These are phyloP conservation scores for Chymomyza caudatula DNA, from an alignment of 2,888 invertebrate genomes.

Conservation along the genomic window DNA sequence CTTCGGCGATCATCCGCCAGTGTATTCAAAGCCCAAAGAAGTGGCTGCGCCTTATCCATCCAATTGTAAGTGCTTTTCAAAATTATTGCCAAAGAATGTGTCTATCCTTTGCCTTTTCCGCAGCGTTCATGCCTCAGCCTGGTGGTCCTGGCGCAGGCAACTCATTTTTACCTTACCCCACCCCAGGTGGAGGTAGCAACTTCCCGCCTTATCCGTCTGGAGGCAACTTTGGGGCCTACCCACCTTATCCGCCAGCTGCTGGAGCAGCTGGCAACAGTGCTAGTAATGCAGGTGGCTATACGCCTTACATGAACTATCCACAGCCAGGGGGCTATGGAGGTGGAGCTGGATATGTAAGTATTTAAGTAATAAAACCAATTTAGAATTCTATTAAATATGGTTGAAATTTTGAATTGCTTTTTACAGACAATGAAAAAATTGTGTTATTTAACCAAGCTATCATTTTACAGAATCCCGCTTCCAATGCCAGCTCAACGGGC, in stretches of 20 bases:
- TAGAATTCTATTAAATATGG: no score
- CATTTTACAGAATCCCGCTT: constrained; percentile 67
- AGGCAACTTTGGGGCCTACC: constrained; percentile 76
- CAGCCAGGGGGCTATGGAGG: constrained; percentile 56
- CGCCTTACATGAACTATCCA: constrained; percentile 79
- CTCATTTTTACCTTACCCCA: constrained; percentile 81
- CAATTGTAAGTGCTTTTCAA: constrained; percentile 56
- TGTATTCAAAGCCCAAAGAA: constrained; percentile 86
- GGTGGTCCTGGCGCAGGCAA: constrained; percentile 54
- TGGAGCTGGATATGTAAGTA: constrained; percentile 64
- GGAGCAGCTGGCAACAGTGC: constrained; percentile 51
- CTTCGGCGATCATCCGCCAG: constrained; percentile 97
- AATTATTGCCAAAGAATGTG: neutral
- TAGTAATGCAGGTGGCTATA: constrained; percentile 78
- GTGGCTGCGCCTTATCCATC: constrained; percentile 80
- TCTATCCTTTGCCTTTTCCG: neutral
- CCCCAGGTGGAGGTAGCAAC: constrained; percentile 72
- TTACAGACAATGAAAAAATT: no score
- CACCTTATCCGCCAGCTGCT: constrained; percentile 67
- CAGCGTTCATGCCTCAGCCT: constrained; percentile 79
- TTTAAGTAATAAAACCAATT: neutral
- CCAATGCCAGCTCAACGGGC: constrained; percentile 81
- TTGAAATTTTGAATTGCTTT: no score
- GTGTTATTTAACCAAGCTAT: no score
- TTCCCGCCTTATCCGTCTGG: constrained; percentile 77